Evolutionary conservation across 2,888 invertebrate species (phyloP), one percentile per base, ranked within the genome.

Genomic region (Synergus japonicus): DNA sequence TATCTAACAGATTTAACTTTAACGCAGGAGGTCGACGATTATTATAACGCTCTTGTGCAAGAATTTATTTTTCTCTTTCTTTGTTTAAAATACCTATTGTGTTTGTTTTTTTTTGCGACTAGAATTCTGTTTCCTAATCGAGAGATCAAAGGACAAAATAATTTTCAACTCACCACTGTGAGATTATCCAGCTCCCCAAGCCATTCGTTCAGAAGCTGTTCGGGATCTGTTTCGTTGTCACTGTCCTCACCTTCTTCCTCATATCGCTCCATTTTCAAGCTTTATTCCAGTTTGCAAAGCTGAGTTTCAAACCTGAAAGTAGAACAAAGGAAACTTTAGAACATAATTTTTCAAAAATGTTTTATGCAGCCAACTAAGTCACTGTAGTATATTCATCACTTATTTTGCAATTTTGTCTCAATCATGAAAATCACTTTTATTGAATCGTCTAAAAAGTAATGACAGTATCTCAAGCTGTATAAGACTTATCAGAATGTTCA

Each of bases 191-290:
- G 94, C 91, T 96, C 96, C 82, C 96, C 96, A 13, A 96, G 94
- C 96, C 96, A 96, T 89, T 96, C 95, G 93, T 96, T 96, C 86
- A 96, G 94, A 85, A 96, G 93, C 86, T 95, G 95, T 90, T 96
- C 96, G 29, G 96, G 96, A 93, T 96, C 96, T 85, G 93, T 94
- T 87, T 95, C 95, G 85, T 94, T 93, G 91, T 94, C 94, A 89
- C 95, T 94, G 91, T 95, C 94, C 87, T 94, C 94, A 86, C 93
- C 91, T 81, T 92, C 91, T 80, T 92, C 92, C 84, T 91, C 92
- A 88, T 92, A 92, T 63, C 91, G 89, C 44, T 92, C 92, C 92
- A 92, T 92, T 83, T 85, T 85, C 73, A 76, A 43, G 58, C 77
- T 18, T 41, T 78, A 67, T 79, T 77, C 43, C 76, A 64, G 43